phyloP scores from a whole-genome alignment of 1,140 invertebrate species.

The Sinonovacula constricta region DNA sequence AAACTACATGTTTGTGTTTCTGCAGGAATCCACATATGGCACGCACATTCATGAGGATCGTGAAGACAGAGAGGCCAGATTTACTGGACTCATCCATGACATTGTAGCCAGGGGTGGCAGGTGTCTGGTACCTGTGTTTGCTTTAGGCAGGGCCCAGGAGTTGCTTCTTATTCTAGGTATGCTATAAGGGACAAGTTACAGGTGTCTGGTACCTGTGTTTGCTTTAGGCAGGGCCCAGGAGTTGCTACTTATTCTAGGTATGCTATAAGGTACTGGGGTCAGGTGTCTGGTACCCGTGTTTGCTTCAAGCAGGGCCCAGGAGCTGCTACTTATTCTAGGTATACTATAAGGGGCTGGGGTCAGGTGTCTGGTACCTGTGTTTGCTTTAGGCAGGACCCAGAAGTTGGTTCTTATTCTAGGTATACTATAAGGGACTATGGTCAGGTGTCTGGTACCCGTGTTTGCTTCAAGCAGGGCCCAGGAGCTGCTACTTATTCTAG shows the following conservation, averaged over 20 bases:
- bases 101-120: constrained; percentile 97
- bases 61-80: constrained; percentile 96
- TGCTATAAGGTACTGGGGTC: too few relatives aligned
- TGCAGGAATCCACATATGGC: constrained; percentile 98
- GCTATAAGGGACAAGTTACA: too few relatives aligned
- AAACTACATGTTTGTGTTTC: too few relatives aligned
- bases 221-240: constrained; percentile 98
- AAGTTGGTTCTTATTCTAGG: constrained; percentile 96
- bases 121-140: constrained; percentile 99
- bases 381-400: constrained; percentile 98
- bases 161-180: constrained; percentile 93
- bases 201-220: constrained; percentile 99
- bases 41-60: constrained; percentile 99
- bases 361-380: constrained; percentile 98
- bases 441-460: too few relatives aligned
- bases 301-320: constrained; percentile 98
- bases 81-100: constrained; percentile 96
- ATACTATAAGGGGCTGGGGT: too few relatives aligned
- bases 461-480: too few relatives aligned
- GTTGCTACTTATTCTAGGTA: constrained; percentile 93
- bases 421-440: too few relatives aligned
- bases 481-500: too few relatives aligned
- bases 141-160: constrained; percentile 98
- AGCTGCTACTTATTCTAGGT: constrained; percentile 95
- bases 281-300: constrained; percentile 99